Percentiles rank a stretch among this genome's conserved stretches.
Evolutionary conservation across 53 echinoderm and acorn worm species (phyloP).

Genomic region (Mesocentrotus franciscanus): DNA sequence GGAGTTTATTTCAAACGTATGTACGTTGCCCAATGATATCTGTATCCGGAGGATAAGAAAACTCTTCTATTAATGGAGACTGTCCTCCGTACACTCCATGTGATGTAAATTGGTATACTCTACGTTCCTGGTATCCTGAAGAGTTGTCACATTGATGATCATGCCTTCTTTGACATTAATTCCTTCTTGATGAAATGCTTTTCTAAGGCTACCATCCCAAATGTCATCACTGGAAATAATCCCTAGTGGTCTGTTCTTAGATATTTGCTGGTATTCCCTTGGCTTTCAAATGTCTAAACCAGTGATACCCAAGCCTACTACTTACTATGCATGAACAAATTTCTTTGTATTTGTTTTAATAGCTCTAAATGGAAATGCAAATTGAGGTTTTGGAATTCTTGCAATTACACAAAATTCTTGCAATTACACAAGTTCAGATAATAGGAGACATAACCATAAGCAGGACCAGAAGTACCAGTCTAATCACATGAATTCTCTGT

Average conservation of each 20-base stretch:
- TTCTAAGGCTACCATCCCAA: background rate
- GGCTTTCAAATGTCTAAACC: background rate
- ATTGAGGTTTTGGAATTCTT: background rate
- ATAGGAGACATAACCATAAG: background rate
- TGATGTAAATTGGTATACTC: background rate
- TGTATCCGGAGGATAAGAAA: slow-evolving; percentile 9
- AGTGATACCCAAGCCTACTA: background rate
- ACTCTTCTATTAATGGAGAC: slow-evolving; percentile 24
- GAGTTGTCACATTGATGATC: background rate
- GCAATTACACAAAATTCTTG: background rate
- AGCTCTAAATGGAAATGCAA: background rate
- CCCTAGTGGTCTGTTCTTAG: background rate
- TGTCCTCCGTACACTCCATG: background rate
- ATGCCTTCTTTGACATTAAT: background rate
- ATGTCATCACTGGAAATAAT: background rate
- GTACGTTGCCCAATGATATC: slow-evolving; percentile 13
- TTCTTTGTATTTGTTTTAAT: background rate
- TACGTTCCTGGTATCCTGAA: background rate
- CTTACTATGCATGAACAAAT: background rate
- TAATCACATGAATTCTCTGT: background rate
- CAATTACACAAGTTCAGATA: background rate
- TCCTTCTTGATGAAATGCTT: background rate
- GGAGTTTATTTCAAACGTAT: background rate
- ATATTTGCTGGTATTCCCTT: slow-evolving; percentile 7
- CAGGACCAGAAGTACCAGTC: background rate